These are phyloP conservation scores for Cerastis rubricosa DNA, from an alignment of 2,888 invertebrate species.

Conservation along the genomic window DNA sequence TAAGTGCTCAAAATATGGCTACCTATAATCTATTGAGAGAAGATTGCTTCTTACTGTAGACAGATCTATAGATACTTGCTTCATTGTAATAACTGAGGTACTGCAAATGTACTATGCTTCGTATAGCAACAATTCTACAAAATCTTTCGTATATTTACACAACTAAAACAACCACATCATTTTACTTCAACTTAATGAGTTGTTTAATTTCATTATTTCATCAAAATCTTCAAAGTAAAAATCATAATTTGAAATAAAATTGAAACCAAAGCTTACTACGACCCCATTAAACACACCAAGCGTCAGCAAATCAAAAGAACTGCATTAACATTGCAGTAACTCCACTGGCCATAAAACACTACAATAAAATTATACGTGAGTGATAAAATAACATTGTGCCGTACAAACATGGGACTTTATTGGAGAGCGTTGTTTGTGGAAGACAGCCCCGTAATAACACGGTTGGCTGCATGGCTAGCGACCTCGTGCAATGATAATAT, in stretches of 20 bases:
- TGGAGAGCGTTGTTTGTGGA: slow-evolving; percentile 56
- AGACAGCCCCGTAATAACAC: slow-evolving; percentile 51
- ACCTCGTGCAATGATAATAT: slow-evolving; percentile 55
- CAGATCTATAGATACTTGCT: too few species aligned
- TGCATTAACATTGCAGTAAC: slow-evolving; percentile 15
- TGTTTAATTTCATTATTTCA: not conserved
- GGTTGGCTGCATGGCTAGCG: slow-evolving; percentile 44
- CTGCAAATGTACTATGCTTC: not conserved
- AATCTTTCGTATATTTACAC: not conserved
- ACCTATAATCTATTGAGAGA: not conserved
- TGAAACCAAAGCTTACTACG: not conserved
- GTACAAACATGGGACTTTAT: slow-evolving; percentile 58
- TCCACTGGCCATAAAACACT: slow-evolving; percentile 36
- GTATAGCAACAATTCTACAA: not conserved
- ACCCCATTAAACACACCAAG: not conserved
- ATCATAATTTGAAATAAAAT: not conserved
- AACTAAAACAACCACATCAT: not conserved
- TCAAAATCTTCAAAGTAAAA: not conserved
- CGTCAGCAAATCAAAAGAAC: not conserved
- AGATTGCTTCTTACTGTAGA: not conserved
- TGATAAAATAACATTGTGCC: slow-evolving; percentile 55
- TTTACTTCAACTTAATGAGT: not conserved
- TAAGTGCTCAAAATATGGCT: not conserved
- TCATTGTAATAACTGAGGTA: not conserved
- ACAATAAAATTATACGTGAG: slow-evolving; percentile 59